Conservation (phyloP, 2,113 vertebrate genomes). For the Urocynchramus pylzowi region DNA sequence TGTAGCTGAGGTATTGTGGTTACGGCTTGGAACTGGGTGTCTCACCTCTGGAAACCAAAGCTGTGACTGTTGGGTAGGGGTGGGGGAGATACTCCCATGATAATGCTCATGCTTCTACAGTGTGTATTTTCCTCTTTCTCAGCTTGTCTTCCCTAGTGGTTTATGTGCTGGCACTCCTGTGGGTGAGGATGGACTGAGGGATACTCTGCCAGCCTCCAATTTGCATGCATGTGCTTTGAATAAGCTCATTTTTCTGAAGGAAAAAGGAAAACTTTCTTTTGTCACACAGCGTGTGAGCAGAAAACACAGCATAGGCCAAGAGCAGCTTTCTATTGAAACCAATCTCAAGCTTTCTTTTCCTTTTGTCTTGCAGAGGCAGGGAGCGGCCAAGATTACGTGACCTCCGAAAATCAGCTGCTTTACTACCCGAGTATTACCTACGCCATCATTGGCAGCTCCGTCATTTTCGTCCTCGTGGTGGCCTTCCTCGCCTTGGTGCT, state of each 20-base stretch:
- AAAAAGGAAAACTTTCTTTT: background rate
- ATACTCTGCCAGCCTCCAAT: background rate
- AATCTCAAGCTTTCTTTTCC: background rate
- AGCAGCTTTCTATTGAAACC: background rate
- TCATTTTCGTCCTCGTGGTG: slow-evolving; percentile 94
- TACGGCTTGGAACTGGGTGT: background rate
- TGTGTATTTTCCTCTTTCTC: background rate
- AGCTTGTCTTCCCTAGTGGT: background rate
- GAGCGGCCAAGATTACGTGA: slow-evolving; percentile 89
- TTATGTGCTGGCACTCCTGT: background rate
- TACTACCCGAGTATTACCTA: slow-evolving; percentile 97
- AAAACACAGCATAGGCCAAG: background rate
- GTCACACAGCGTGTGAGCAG: background rate
- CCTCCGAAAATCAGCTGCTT: slow-evolving; percentile 87
- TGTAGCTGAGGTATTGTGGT: background rate
- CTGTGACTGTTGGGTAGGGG: background rate
- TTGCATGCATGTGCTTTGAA: background rate
- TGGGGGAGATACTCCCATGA: background rate
- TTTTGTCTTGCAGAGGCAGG: slow-evolving; percentile 76
- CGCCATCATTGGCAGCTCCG: slow-evolving; percentile 90
- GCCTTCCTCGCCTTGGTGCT: slow-evolving; percentile 89
- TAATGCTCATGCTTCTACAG: fast-evolving
- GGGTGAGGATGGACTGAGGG: background rate
- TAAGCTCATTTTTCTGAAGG: background rate
- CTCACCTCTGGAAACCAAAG: background rate